phyloP scores from a whole-genome alignment of 2,888 invertebrate genomes.

The Drosophila trichaetosa region DNA sequence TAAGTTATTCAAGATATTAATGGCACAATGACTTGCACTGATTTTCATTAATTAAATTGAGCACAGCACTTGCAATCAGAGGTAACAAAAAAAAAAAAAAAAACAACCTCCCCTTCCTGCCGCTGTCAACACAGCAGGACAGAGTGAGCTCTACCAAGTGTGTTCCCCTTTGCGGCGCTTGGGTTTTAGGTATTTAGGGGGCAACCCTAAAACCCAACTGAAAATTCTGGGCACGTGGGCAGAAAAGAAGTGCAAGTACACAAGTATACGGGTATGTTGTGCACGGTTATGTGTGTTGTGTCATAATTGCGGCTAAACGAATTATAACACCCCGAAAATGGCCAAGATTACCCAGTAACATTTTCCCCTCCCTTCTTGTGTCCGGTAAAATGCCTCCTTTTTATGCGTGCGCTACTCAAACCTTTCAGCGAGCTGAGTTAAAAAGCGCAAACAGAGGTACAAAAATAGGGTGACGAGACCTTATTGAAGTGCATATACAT shows the following conservation, averaged over 20 bases:
- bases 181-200: slow-evolving; percentile 44
- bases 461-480: slow-evolving; percentile 58
- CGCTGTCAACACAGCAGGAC: slow-evolving; percentile 60
- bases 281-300: slow-evolving; percentile 56
- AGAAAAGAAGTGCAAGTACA: slow-evolving; percentile 39
- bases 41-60: slow-evolving; percentile 31
- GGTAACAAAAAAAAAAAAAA: not conserved
- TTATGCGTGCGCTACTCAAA: slow-evolving; percentile 65
- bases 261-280: slow-evolving; percentile 28
- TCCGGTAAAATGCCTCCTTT: slow-evolving; percentile 14
- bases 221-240: slow-evolving; percentile 65
- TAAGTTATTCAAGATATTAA: not conserved
- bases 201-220: slow-evolving; percentile 22
- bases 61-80: slow-evolving; percentile 48
- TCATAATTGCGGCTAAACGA: slow-evolving; percentile 82
- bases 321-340: slow-evolving; percentile 77
- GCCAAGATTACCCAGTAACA: slow-evolving; percentile 42
- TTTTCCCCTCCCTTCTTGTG: not conserved
- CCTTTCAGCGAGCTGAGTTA: slow-evolving; percentile 52
- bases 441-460: slow-evolving; percentile 62
- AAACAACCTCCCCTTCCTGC: slow-evolving; percentile 6
- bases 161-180: slow-evolving; percentile 36
- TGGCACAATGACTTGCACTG: slow-evolving; percentile 11
- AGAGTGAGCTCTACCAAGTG: slow-evolving; percentile 26
- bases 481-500: slow-evolving; percentile 10